Evolutionary conservation across 2,797 vertebrate species (phyloP).

Genomic region (Crenuchus spilurus): DNA sequence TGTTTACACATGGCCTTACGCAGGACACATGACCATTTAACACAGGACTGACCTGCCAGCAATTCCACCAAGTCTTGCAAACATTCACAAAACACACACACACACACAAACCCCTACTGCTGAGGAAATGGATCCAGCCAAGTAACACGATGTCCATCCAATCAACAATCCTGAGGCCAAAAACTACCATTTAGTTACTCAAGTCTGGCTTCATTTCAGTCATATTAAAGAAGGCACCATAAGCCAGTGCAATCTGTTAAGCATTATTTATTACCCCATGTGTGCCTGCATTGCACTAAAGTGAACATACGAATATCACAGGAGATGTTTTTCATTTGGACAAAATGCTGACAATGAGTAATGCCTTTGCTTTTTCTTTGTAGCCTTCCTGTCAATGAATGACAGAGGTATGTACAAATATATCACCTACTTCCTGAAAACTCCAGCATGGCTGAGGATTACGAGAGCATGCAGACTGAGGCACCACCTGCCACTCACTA

Average conservation of each 20-base stretch:
- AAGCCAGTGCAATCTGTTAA: conserved; percentile 3
- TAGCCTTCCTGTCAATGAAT: conserved; percentile 37
- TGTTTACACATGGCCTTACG: conserved; percentile 68
- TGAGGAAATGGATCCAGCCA: conserved; percentile 65
- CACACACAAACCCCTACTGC: conserved; percentile 42
- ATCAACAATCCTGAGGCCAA: conserved; percentile 57
- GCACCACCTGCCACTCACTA: conserved; percentile 31
- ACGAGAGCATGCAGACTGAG: conserved; percentile 17
- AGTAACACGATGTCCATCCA: conserved; percentile 60
- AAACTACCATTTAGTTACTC: conserved; percentile 65
- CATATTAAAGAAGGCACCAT: conserved; percentile 37
- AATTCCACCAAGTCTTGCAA: conserved; percentile 22
- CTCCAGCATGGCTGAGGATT: conserved; percentile 34
- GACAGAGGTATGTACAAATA: conserved; percentile 43
- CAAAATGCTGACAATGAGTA: neutral
- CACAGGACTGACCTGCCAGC: conserved; percentile 23
- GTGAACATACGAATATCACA: neutral
- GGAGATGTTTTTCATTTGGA: neutral
- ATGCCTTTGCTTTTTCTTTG: conserved; percentile 25
- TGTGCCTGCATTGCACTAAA: conserved; percentile 37
- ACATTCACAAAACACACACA: conserved; percentile 31
- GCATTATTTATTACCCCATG: conserved; percentile 56
- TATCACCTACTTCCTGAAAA: conserved; percentile 42
- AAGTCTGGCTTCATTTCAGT: conserved; percentile 58
- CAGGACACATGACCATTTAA: conserved; percentile 68